Base-by-base conservation (phyloP, 37 sponge, comb jelly and placozoan genomes). In the Dysidea cf. avara region DNA sequence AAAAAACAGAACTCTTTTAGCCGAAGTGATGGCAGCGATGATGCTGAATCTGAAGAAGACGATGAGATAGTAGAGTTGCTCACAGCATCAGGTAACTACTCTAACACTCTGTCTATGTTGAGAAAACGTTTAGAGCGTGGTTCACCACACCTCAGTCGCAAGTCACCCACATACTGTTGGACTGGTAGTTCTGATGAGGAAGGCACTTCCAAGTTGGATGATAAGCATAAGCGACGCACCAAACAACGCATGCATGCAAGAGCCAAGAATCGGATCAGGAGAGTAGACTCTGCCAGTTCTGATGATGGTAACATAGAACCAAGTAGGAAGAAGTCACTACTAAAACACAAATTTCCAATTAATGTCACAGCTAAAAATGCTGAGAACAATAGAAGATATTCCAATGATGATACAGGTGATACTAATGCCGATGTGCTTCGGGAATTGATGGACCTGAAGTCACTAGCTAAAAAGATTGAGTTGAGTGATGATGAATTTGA, bases 141-240 rank as follows among this genome's bases (percentile, higher is more conserved):
- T 43, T 90, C 90, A n/a, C 90, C 90, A 16, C 76, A 71, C 16
- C 61, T 90, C 13, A 80, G 81, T 65, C 56, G 85, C 7, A 52
- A 59, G 13, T 90, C 90, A 1, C 90, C 90, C 16, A 79, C 90
- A 0, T 85, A 71, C 62, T 69, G 58, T 13, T 66, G 64, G 55
- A 81, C 80, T 1, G 79, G 77, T 1, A 80, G 75, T 48, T 90
- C 90, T 9, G 90, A 90, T 50, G 90, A 90, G 0, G 90, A 90
- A 68, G 50, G 47, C 5, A 13, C 25, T 39, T 5, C 14, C 49
- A 67, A 9, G 31, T 14, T 20, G 4, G 48, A 67, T 20, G 48
- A 34, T 11, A n/a, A 28, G 3, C 40, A 20, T 39, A 67, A 67
- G 38, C 49, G 31, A 11, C 36, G 43, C 17, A 67, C 56, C 1